Evolutionary conservation across 2,888 invertebrate species (phyloP), one percentile per base, ranked within the genome.

Genomic region (Aspidiotus rigidus): DNA sequence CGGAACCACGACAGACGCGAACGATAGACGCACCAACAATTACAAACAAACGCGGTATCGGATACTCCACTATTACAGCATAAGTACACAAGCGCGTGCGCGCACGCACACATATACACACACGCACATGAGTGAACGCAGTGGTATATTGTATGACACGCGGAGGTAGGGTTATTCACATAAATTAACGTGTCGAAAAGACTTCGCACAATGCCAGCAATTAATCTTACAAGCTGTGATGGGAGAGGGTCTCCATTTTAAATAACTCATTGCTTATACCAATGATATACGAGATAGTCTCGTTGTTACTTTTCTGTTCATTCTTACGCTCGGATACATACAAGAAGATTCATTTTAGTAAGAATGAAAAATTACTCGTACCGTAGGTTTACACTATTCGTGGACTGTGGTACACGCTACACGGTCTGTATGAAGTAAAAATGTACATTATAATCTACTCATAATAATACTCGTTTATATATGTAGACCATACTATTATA

Each of bases 121-220:
- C 49, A 3, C n/a, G 3, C 2, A n/a, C 49, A 13, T 49, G 11
- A 49, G 11, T 11, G 49, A 13, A n/a, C 49, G 49, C 49, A 49
- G 49, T 49, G 49, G 49, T 49, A 6, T 44, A 53, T 42, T 42
- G 28, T 41, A 56, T 66, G 66, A 66, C 66, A 66, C 44, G 41
- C 17, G 16, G 44, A 57, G 41, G 66, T 56, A 41, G 56, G 66
- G 57, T 66, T 66, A 40, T 41, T 64, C 64, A 17, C 57, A 66
- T 66, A 66, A 66, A 66, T 66, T 66, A 66, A 66, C 66, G 66
- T 57, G 64, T 57, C 66, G 66, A 57, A 41, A 57, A 66, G 66
- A 66, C 64, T 64, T 64, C 64, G 64, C 64, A 64, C 55, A 64
- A 64, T 57, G 66, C 57, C 57, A 66, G 56, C 64, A 66, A 66